Evolutionary conservation across 2,888 invertebrate genomes (phyloP).

Genomic region (Ophonus ardosiacus): DNA sequence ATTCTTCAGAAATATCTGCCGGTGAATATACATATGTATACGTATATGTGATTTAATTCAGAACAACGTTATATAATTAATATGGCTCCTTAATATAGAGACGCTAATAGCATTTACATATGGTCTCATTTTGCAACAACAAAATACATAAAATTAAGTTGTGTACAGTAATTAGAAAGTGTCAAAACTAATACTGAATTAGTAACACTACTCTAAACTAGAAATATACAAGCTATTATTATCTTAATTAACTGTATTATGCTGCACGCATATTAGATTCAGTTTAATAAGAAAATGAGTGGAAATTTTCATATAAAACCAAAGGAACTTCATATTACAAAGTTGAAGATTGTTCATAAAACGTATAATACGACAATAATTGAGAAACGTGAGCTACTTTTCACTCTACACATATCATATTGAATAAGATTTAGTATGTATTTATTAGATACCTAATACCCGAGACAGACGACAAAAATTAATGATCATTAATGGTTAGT

Average conservation of each 20-base stretch:
- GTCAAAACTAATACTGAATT: conserved; percentile 35
- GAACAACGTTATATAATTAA: too few species aligned
- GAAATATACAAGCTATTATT: background rate
- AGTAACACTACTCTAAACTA: background rate
- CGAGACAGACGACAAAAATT: too few species aligned
- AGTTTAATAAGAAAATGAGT: background rate
- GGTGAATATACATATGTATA: too few species aligned
- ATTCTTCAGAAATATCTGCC: background rate
- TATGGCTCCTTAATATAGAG: too few species aligned
- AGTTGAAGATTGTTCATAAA: too few species aligned
- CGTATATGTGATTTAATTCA: background rate
- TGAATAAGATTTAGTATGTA: too few species aligned
- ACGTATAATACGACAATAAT: too few species aligned
- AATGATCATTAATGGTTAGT: too few species aligned
- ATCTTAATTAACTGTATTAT: background rate
- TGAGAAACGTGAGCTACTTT: too few species aligned
- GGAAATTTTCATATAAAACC: background rate
- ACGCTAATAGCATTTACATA: background rate
- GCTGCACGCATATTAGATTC: background rate
- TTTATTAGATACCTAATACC: too few species aligned
- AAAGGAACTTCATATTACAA: too few species aligned
- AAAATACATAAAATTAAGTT: background rate
- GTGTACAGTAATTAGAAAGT: conserved; percentile 20
- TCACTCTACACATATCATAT: too few species aligned
- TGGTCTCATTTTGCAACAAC: background rate